Percentiles rank a stretch among this genome's conserved stretches.
These are phyloP conservation scores for Ptychochromis oligacanthus DNA, from an alignment of 2,113 vertebrate genomes.

Conservation along the genomic window DNA sequence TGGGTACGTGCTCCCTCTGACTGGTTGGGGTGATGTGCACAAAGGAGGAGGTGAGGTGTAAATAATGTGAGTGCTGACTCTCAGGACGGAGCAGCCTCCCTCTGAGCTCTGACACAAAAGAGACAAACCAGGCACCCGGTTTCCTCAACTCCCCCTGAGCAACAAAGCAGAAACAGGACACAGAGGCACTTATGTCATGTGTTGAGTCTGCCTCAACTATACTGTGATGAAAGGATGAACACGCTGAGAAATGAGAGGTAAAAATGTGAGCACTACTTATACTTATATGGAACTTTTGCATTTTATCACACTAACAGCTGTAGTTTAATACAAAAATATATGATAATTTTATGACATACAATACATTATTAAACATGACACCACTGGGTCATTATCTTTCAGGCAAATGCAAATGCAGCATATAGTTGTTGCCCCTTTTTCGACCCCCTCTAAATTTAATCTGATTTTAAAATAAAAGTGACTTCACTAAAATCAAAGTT, in stretches of 20 bases:
- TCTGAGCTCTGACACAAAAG: constrained; percentile 34
- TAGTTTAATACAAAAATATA: background rate
- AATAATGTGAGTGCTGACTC: constrained; percentile 48
- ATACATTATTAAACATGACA: background rate
- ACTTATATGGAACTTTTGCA: background rate
- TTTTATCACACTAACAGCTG: background rate
- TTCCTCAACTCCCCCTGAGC: constrained; percentile 30
- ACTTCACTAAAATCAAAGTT: background rate
- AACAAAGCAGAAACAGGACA: constrained; percentile 31
- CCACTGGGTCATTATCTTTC: background rate
- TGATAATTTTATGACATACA: background rate
- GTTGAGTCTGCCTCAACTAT: background rate
- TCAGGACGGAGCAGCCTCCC: constrained; percentile 66
- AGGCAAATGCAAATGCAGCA: background rate
- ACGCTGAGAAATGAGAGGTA: background rate
- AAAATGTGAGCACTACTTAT: background rate
- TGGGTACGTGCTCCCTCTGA: constrained; percentile 40
- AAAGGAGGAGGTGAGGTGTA: constrained; percentile 70
- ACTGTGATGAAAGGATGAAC: background rate
- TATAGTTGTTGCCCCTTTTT: background rate
- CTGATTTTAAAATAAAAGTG: background rate
- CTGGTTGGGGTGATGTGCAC: constrained; percentile 41
- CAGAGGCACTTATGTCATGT: constrained; percentile 3
- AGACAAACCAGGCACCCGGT: constrained; percentile 31
- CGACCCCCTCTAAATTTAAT: too few relatives aligned